Conservation (phyloP, 2,888 invertebrate genomes). For the Drosophila algonquin region DNA sequence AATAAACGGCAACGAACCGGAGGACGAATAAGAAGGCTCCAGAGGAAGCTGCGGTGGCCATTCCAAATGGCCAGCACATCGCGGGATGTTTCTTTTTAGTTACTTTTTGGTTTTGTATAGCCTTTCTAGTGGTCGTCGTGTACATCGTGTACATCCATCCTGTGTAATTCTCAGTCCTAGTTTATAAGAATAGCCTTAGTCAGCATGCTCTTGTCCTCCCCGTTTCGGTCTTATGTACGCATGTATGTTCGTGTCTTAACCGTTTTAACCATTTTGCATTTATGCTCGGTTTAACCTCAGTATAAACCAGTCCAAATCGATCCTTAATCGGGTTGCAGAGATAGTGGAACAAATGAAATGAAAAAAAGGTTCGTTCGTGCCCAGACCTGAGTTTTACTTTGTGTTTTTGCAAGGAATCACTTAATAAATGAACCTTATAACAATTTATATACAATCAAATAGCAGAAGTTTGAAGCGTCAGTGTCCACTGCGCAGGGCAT, state of each 20-base stretch:
- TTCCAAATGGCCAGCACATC: not conserved
- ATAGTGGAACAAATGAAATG: not conserved
- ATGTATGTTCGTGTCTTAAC: conserved; percentile 23
- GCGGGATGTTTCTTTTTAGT: conserved; percentile 14
- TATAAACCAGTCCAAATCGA: too few relatives aligned
- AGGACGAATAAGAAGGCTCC: not conserved
- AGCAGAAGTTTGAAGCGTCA: not conserved
- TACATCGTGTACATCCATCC: conserved; percentile 32
- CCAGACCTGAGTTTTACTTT: conserved; percentile 35
- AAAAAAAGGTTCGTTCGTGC: conserved; percentile 5
- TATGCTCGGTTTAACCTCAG: conserved; percentile 28
- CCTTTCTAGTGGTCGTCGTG: not conserved
- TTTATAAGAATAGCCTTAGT: conserved; percentile 31
- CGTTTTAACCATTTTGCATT: conserved; percentile 59
- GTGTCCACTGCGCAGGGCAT: conserved; percentile 76
- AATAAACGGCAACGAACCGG: not conserved
- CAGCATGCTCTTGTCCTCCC: conserved; percentile 17
- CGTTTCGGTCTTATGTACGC: conserved; percentile 12
- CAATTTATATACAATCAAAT: not conserved
- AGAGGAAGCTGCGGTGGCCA: not conserved
- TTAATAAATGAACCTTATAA: conserved; percentile 27
- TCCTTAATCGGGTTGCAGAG: too few relatives aligned
- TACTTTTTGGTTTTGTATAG: not conserved
- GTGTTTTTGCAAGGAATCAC: conserved; percentile 36
- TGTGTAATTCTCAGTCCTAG: conserved; percentile 41